These are phyloP conservation scores for Apodemus speciosus DNA, from an alignment of 2,113 vertebrate genomes.

Conservation along the genomic window DNA sequence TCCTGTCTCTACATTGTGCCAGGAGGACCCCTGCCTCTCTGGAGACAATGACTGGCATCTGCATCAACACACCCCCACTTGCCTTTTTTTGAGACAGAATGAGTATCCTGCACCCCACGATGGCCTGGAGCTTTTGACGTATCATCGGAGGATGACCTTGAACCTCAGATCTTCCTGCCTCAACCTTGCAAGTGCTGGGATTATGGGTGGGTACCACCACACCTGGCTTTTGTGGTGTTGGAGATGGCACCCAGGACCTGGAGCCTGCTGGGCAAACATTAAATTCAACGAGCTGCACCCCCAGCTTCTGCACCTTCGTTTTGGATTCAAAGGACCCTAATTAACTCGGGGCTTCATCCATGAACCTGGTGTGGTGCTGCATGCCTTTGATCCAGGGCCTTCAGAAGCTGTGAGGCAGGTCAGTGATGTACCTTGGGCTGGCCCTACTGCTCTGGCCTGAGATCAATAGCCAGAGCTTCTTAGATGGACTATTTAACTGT, in stretches of 20 bases:
- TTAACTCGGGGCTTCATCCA: neutral
- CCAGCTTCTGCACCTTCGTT: neutral
- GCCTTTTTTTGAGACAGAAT: too few relatives aligned
- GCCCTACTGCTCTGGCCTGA: neutral
- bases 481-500: neutral
- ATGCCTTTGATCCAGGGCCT: neutral
- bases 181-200: too few relatives aligned
- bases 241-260: neutral
- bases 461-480: neutral
- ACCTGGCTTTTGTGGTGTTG: neutral
- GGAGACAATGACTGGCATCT: neutral
- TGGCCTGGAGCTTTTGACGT: neutral
- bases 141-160: neutral
- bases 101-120: neutral
- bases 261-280: neutral
- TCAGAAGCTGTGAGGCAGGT: neutral
- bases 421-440: too few relatives aligned
- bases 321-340: neutral
- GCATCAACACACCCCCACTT: rapidly evolving
- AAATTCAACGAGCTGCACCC: neutral
- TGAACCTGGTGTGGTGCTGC: neutral
- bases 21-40: neutral
- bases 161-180: neutral
- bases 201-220: too few relatives aligned
- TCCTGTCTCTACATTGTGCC: neutral